Evolutionary conservation across 1,140 invertebrate genomes (phyloP).

Genomic region (Leptinotarsa lineolata): DNA sequence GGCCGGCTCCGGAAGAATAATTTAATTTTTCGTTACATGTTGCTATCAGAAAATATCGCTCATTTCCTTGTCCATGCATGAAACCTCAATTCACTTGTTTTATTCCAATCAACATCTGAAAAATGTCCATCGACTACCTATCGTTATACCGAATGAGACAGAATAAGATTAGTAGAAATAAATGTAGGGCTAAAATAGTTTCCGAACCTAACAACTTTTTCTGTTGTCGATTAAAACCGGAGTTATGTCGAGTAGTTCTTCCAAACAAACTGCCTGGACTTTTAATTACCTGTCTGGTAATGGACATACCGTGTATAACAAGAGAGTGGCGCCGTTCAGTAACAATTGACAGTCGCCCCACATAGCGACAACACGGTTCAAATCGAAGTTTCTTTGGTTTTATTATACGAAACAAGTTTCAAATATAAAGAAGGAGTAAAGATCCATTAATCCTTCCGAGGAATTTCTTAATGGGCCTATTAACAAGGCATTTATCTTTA

Average conservation of each 20-base stretch:
- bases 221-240: slow-evolving; percentile 53
- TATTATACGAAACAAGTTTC: slow-evolving; percentile 28
- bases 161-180: slow-evolving; percentile 41
- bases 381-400: slow-evolving; percentile 30
- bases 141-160: slow-evolving; percentile 2
- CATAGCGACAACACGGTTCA: slow-evolving; percentile 46
- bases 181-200: slow-evolving; percentile 35
- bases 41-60: too few relatives aligned
- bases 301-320: slow-evolving; percentile 56
- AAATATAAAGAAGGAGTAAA: slow-evolving; percentile 1
- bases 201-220: slow-evolving; percentile 44
- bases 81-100: too few relatives aligned
- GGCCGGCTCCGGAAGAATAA: too few relatives aligned
- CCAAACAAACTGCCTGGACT: slow-evolving; percentile 52
- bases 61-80: too few relatives aligned
- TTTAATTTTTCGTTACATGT: too few relatives aligned
- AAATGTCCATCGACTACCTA: not conserved
- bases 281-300: slow-evolving; percentile 56
- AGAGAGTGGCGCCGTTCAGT: slow-evolving; percentile 49
- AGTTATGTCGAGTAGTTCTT: slow-evolving; percentile 51
- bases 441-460: slow-evolving; percentile 33
- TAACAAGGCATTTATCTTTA: slow-evolving; percentile 17
- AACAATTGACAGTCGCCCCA: slow-evolving; percentile 53
- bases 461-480: slow-evolving; percentile 37
- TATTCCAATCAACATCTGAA: too few relatives aligned